Base-by-base conservation (phyloP, 2,888 invertebrate genomes). In the Chrysotoxum bicinctum region DNA sequence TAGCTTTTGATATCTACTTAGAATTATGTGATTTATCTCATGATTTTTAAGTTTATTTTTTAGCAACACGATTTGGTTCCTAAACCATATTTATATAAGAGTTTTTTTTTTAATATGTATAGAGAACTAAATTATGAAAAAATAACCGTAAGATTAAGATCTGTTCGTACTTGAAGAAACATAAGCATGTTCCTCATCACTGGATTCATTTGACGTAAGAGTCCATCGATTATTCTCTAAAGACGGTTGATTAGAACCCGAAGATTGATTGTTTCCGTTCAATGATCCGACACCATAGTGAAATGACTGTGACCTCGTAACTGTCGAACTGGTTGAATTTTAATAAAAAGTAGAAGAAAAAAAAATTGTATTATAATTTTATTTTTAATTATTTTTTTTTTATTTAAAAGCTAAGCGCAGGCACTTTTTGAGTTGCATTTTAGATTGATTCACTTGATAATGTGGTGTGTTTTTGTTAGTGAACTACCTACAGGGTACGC, bases 271-370 rank as follows among this genome's bases (percentile, higher is more conserved):
- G 52, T 66, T 81, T 45, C 72, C 77, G 37, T 54, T 81, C 48
- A 87, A 52, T 77, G 80, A 81, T 73, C 81, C 85, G 76, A 89
- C 88, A 52, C 88, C 89, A 85, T 94, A 94, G 91, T 94, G 94
- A 91, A 94, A 94, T 87, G 94, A 94, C 90, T 94, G 94, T 88
- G 94, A 94, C 88, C 94, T 93, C 82, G 93, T 92, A 87, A 94
- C 94, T 89, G 93, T 93, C 90, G 93, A 93, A 93, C 75, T 91
- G 90, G 4, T 68, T 52, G 14, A 69, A 76, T 69, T 56, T 66
- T 70, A 3, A 40, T 10, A 37, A 23, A 37, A 58, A 58, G 23
- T 45, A 62, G 30, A 21, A 48, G 69, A 62, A 43, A 40, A 62
- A 72, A 32, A 23, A 52, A 7, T 40, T n/a, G n/a, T 43, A 66